Percentiles rank a stretch among this genome's conserved stretches.
Evolutionary conservation across 2,113 vertebrate species (phyloP).

Genomic region (Daboia siamensis): DNA sequence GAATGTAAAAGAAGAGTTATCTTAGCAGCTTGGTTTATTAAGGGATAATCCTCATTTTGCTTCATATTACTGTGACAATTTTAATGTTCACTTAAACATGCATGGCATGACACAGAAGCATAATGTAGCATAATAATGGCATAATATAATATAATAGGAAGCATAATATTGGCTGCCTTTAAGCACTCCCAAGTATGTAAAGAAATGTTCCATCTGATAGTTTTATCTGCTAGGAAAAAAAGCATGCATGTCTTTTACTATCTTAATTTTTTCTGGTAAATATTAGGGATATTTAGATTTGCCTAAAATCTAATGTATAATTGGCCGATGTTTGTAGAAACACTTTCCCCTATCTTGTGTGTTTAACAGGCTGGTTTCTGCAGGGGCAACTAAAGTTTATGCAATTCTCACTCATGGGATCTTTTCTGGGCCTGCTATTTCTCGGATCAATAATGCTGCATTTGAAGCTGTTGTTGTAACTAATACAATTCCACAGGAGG

Average conservation of each 20-base stretch:
- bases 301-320: background rate
- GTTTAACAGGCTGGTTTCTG: constrained; percentile 80
- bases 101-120: background rate
- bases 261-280: background rate
- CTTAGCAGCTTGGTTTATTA: background rate
- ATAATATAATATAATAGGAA: background rate
- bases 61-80: background rate
- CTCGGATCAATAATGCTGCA: constrained; percentile 87
- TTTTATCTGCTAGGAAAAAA: background rate
- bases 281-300: background rate
- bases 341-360: background rate
- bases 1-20: background rate
- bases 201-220: background rate
- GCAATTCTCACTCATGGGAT: constrained; percentile 95
- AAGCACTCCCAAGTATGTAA: background rate
- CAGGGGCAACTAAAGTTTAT: constrained; percentile 90
- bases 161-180: background rate
- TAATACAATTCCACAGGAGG: constrained; percentile 95
- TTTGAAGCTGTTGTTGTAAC: constrained; percentile 96
- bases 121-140: background rate
- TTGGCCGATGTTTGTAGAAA: background rate
- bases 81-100: background rate
- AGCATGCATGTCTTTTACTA: background rate
- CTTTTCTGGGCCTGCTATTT: constrained; percentile 93
- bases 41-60: background rate